Evolutionary conservation across 2,888 invertebrate species (phyloP).

Genomic region (Odiellus spinosus): DNA sequence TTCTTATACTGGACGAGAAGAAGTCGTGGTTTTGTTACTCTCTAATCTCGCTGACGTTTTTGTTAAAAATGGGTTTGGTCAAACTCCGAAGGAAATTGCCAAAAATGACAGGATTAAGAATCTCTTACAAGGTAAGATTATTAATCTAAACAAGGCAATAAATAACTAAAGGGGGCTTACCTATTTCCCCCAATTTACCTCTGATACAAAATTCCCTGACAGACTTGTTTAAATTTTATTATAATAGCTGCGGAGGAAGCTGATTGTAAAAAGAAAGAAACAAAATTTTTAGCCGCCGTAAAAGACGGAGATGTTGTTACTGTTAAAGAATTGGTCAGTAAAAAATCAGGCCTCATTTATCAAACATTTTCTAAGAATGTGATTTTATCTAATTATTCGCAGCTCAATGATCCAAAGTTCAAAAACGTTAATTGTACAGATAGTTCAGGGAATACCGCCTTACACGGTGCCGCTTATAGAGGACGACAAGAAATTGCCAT

Average conservation of each 20-base stretch:
- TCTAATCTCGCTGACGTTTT: conserved; percentile 45
- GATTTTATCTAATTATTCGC: conserved; percentile 17
- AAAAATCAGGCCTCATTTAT: not conserved
- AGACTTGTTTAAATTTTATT: not conserved
- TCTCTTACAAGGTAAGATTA: conserved; percentile 33
- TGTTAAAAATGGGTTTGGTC: conserved; percentile 47
- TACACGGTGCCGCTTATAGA: conserved; percentile 46
- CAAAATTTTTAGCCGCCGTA: conserved; percentile 42
- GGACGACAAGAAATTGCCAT: conserved; percentile 47
- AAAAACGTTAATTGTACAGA: conserved; percentile 44
- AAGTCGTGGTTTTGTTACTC: conserved; percentile 43
- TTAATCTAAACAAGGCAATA: not conserved
- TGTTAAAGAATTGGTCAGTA: conserved; percentile 40
- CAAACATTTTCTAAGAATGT: not conserved
- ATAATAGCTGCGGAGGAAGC: conserved; percentile 37
- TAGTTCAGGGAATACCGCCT: conserved; percentile 15
- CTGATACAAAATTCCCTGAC: not conserved
- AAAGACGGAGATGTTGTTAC: conserved; percentile 42
- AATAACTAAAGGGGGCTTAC: too few species aligned
- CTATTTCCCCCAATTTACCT: not conserved
- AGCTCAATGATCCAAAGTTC: conserved; percentile 41
- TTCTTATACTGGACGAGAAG: conserved; percentile 49
- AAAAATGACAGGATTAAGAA: conserved; percentile 40
- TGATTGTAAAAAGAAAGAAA: conserved; percentile 39
- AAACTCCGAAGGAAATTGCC: conserved; percentile 41